Base-by-base conservation (phyloP, 2,888 invertebrate species). In the Muschampia plurimacula region DNA sequence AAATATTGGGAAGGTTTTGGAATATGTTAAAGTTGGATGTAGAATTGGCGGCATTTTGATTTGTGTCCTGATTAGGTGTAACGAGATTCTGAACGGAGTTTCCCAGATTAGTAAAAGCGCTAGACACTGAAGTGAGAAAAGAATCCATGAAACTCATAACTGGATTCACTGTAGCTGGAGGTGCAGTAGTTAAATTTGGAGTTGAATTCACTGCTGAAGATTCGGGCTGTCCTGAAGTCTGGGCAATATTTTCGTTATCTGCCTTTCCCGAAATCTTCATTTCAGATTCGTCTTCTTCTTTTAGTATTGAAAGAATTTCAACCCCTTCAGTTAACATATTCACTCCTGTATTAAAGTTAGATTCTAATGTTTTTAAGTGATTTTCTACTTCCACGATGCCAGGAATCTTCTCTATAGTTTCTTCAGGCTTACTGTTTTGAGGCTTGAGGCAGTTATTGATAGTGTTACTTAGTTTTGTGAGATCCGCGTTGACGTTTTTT, bases 401-500 rank as follows among this genome's bases (percentile, higher is more conserved):
- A 6, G 81, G 74, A 12, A 74, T 68, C 63, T 64, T 81, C 78
- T 3, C 80, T 76, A 65, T 8, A 10, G 72, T 75, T 49, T 77
- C 79, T 2, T 75, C 76, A 15, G 75, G 49, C 77, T 82, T 12
- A 7, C 82, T 81, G 41, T 9, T 41, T 15, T 15, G 63, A 5
- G 84, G 79, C 13, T 80, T 81, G 52, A 86, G 80, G 75, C 85
- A 84, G 0, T 77, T 81, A 41, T 87, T 85, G 12, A 93, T 77
- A 0, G 89, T 87, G 36, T 80, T 78, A 71, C 90, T 89, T 1
- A 94, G 76, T 74, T 89, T 89, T 1, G 82, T 76, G 8, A 93
- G 84, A 78, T 93, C 87, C 10, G 76, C 77, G 2, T 80, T 79
- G 69, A 93, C 90, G 52, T 80, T 84, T 2, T 82, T 80, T 74